Conservation (phyloP, 2,113 vertebrate genomes). For the Pterocles orientalis region DNA sequence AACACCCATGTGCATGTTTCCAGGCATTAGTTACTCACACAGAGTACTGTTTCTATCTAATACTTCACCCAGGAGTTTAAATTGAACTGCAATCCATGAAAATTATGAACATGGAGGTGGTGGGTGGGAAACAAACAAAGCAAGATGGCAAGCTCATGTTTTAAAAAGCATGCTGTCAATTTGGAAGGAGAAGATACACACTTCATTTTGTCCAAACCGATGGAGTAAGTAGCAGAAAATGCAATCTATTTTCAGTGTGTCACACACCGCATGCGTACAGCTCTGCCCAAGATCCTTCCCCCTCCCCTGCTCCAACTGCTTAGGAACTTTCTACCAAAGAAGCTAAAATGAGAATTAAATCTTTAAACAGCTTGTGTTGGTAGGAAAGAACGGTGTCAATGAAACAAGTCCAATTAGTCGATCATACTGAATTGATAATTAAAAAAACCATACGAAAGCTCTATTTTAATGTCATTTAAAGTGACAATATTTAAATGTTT, state of each 20-base stretch:
- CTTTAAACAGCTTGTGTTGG: slow-evolving; percentile 29
- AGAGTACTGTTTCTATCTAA: not conserved
- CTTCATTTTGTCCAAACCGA: not conserved
- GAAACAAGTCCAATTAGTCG: slow-evolving; percentile 2
- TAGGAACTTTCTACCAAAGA: not conserved
- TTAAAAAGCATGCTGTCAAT: not conserved
- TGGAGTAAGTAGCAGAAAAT: not conserved
- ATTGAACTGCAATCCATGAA: not conserved
- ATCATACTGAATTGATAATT: not conserved
- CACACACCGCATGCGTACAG: fast-evolving
- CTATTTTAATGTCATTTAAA: not conserved
- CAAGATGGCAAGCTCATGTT: not conserved
- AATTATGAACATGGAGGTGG: not conserved
- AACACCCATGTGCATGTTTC: fast-evolving
- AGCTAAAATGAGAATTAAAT: not conserved
- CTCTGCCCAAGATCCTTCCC: not conserved
- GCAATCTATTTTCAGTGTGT: not conserved
- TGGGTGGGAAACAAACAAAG: not conserved
- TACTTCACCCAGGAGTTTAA: not conserved
- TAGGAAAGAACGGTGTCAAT: not conserved
- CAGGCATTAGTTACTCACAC: not conserved
- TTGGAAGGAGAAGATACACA: not conserved
- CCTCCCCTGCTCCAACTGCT: not conserved
- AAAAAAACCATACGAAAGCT: not conserved
- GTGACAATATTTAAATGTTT: not conserved